Percentiles rank a stretch among this genome's conserved stretches.
Evolutionary conservation across 2,113 vertebrate genomes (phyloP).

Genomic region (Poecile atricapillus): DNA sequence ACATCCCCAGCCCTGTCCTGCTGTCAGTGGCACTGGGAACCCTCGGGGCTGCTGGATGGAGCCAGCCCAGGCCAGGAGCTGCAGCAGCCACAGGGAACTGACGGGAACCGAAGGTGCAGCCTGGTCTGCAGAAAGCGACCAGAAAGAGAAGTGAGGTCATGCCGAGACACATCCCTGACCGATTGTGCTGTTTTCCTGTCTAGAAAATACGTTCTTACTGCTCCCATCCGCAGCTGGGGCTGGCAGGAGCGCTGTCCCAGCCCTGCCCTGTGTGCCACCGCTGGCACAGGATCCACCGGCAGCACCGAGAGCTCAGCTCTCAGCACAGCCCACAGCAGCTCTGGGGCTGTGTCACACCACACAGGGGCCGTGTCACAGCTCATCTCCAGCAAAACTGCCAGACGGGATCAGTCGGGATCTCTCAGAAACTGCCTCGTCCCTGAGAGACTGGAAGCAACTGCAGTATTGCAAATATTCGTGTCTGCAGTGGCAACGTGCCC

Average conservation of each 20-base stretch:
- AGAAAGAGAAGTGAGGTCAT: background rate
- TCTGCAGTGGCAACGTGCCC: background rate
- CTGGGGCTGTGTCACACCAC: rapidly evolving
- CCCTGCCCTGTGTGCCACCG: rapidly evolving
- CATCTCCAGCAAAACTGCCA: background rate
- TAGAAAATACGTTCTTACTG: background rate
- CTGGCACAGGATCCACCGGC: background rate
- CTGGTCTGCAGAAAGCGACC: background rate
- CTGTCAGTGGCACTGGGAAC: rapidly evolving
- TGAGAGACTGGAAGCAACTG: background rate
- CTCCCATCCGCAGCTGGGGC: background rate
- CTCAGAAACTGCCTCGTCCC: background rate
- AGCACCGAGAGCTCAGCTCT: rapidly evolving
- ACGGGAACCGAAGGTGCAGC: background rate
- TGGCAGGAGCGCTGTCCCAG: background rate
- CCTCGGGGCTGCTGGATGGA: rapidly evolving
- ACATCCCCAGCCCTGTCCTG: rapidly evolving
- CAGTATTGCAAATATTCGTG: background rate
- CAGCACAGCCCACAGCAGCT: background rate
- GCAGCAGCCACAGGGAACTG: background rate
- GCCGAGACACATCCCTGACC: background rate
- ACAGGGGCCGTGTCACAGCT: background rate
- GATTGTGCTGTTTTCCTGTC: constrained; percentile 22
- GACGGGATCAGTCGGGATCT: background rate
- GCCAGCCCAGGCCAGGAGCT: background rate